Base-by-base conservation (phyloP, 2,888 invertebrate genomes). In the Oasisia sp. region DNA sequence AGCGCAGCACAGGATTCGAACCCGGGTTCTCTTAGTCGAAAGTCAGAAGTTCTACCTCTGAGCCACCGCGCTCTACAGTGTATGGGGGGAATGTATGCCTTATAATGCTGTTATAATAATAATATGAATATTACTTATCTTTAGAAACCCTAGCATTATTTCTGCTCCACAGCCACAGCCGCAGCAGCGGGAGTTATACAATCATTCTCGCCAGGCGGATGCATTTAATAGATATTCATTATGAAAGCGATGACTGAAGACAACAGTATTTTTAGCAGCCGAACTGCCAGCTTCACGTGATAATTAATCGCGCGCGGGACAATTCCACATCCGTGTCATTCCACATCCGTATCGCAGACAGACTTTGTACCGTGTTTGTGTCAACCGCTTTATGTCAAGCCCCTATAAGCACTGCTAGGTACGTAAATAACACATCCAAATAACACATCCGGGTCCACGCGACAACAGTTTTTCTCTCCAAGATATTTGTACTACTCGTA, bases 321-420 rank as follows among this genome's bases (percentile, higher is more conserved):
- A 74, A 74, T 74, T 74, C 74, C 74, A 27, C n/a, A n/a, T 74
- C 74, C 74, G 74, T 19, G 14, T 50, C 50, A 74, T 74, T 74
- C 74, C 74, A 27, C n/a, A n/a, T 74, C 74, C 74, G 74, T 19
- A 50, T 50, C 50, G 50, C 9, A 50, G 9, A 50, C 50, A 74
- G 74, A 74, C 74, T 74, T 74, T 74, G 74, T 74, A 74, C 74
- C 74, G 27, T 74, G 74, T 74, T 74, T 74, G 74, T 74, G 19
- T 74, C 14, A 14, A 0, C 27, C 74, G 27, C 74, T 50, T 50
- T 50, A 50, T 50, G 12, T 12, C 50, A 14, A 50, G 50, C 9
- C 9, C 50, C 50, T 12, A 2, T 50, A 50, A 9, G 50, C 50
- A 50, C 12, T 50, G 14, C 50, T 50, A 14, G 9, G 50, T 50